Evolutionary conservation across 1,140 invertebrate species (phyloP).

Genomic region (Papilio polytes): DNA sequence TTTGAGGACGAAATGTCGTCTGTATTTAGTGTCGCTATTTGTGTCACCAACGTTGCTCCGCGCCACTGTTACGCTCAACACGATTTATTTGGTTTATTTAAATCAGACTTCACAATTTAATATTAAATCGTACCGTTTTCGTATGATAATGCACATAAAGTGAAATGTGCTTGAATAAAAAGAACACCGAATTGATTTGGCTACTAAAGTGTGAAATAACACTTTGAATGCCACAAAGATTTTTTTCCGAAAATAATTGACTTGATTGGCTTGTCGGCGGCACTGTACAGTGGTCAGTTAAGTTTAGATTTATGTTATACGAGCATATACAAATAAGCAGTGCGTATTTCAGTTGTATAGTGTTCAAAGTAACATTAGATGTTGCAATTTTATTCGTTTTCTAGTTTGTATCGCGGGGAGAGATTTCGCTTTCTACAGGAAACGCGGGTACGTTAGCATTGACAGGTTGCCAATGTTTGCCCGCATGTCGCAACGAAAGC

Average conservation of each 20-base stretch:
- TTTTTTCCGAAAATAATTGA: too few species aligned
- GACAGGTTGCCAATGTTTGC: slow-evolving; percentile 48
- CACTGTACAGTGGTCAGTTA: too few species aligned
- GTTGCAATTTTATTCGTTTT: slow-evolving; percentile 42
- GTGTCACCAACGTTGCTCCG: slow-evolving; percentile 19
- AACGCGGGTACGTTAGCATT: slow-evolving; percentile 49
- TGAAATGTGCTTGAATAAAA: too few species aligned
- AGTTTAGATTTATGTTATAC: background rate
- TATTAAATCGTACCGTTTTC: background rate
- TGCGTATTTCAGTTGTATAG: background rate
- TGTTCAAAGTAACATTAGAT: background rate
- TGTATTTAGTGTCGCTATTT: slow-evolving; percentile 35
- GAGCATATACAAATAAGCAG: background rate
- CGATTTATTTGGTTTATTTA: slow-evolving; percentile 8
- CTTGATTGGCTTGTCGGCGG: too few species aligned
- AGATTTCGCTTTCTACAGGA: slow-evolving; percentile 64
- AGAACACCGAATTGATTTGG: too few species aligned
- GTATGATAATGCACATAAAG: too few species aligned
- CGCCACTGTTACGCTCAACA: slow-evolving; percentile 13
- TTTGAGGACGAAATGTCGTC: slow-evolving; percentile 37
- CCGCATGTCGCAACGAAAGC: slow-evolving; percentile 19
- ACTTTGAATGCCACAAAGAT: too few species aligned
- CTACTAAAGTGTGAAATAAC: too few species aligned
- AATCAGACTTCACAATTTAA: background rate
- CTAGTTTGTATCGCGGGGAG: slow-evolving; percentile 46